phyloP scores from a whole-genome alignment of 2,113 vertebrate genomes.

The Progne subis region DNA sequence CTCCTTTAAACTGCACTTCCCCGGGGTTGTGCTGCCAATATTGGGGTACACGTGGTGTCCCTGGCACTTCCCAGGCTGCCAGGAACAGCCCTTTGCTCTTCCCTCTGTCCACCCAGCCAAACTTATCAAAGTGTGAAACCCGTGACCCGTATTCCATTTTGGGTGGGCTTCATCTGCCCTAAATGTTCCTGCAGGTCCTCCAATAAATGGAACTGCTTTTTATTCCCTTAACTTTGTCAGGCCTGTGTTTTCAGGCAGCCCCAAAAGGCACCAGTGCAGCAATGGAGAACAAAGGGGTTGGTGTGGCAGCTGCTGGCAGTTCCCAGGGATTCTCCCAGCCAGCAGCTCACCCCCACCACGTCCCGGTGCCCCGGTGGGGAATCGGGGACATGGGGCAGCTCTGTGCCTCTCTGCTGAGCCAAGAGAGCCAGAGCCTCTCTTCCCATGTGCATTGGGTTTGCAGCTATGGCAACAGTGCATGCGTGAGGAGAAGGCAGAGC shows the following conservation, averaged over 20 bases:
- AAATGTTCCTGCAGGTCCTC: not conserved
- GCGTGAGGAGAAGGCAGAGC: not conserved
- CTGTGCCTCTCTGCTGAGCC: constrained; percentile 28
- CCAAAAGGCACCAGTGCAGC: not conserved
- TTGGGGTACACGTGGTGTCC: fast-evolving
- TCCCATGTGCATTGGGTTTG: constrained; percentile 14
- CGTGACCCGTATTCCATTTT: not conserved
- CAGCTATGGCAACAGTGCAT: constrained; percentile 15
- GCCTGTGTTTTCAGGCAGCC: not conserved
- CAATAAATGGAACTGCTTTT: not conserved
- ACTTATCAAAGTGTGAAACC: not conserved
- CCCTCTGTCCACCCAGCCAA: not conserved
- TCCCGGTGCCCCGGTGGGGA: not conserved
- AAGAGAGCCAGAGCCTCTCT: not conserved
- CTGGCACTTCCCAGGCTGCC: not conserved
- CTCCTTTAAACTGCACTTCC: not conserved
- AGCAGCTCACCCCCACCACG: not conserved
- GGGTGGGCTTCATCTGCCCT: not conserved
- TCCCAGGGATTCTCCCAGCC: not conserved
- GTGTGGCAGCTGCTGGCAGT: not conserved
- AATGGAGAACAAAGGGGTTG: not conserved
- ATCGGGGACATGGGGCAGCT: not conserved
- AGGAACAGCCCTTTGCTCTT: not conserved
- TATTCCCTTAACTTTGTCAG: not conserved
- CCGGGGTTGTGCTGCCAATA: not conserved